Base-by-base conservation (phyloP, 2,113 vertebrate species). In the Micronisus gabar region DNA sequence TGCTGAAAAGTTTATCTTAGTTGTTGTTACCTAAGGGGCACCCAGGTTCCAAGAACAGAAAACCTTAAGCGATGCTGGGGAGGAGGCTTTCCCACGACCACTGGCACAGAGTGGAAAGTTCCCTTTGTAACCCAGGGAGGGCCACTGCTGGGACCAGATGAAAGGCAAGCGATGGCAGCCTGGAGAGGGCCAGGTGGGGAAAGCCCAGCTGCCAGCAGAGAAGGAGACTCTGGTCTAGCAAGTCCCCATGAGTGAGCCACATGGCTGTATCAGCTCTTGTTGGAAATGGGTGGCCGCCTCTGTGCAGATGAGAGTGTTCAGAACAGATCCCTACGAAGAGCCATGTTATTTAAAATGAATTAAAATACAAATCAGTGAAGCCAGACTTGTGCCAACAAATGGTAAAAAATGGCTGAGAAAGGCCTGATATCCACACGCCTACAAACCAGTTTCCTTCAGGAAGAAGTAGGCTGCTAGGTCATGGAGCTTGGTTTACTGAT, bases 401-500 rank as follows among this genome's bases (percentile, higher is more conserved):
- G 7, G 20, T n/a, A 48, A 85, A 85, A 90, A 47, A 55, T 32
- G 45, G 9, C 58, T 62, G 21, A 73, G 68, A 73, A 72, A 76
- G 45, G 26, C 59, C 81, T 67, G 32, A 59, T 84, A 78, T 5
- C 32, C 19, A 21, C 26, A 47, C 1, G 1, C 43, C 71, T 86
- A 61, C 34, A 47, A 20, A 10, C 59, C 6, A 38, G 6, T 66
- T 93, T 81, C 75, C 72, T 81, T 86, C 80, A 71, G 36, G 92
- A 91, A 89, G 81, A 96, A 97, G 66, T 95, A 96, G 97, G 96
- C 84, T 91, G 93, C 86, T 85, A 89, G 93, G 96, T 91, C 95
- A 95, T 29, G 34, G 66, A 94, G 48, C 45, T 86, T 94, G 73
- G 86, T 95, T 96, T 97, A 95, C 84, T 74, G 63, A 43, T 62